Base-by-base conservation (phyloP, 2,797 vertebrate genomes). In the Labeo calbasu region DNA sequence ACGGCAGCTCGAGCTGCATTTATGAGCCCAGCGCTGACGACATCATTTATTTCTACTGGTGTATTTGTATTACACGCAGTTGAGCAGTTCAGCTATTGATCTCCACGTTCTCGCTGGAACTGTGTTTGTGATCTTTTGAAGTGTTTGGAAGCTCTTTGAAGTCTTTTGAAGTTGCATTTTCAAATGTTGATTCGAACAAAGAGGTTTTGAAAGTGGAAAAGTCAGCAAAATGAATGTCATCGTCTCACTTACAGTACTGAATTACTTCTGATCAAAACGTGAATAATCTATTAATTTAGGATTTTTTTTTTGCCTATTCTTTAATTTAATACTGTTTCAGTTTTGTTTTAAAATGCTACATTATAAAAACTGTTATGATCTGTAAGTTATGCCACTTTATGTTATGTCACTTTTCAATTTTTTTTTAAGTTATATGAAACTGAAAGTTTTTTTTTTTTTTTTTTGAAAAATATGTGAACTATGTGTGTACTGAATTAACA, bases 61-160 rank as follows among this genome's bases (percentile, higher is more conserved):
- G 61, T 55, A 9, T 79, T 32, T 69, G 28, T 69, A 15, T 68
- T 40, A 17, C 4, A 43, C 2, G 59, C 63, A 40, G 25, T 32
- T n/a, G 25, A 32, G 77, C 48, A 2, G 21, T 69, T 55, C 21
- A 17, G 50, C 15, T 13, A 43, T 70, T 70, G 78, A 70, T 69
- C 78, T 80, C 10, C 78, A 80, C 19, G 3, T 46, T 32, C 57
- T 79, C 23, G 7, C 43, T 32, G 59, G 40, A 65, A 7, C 61
- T 10, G 61, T 4, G 11, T 59, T 71, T 55, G 21, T 32, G 36
- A 81, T 71, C 36, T 28, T 48, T 13, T 32, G 51, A 46, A 57
- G 78, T 23, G 65, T 80, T 68, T 21, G 23, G 28, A 43, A 70
- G 79, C 68, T 59, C 79, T 81, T 71, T 81, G 66, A 81, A 57